These are phyloP conservation scores for Gobio occitaniae DNA, from an alignment of 2,797 vertebrate genomes.

Conservation along the genomic window DNA sequence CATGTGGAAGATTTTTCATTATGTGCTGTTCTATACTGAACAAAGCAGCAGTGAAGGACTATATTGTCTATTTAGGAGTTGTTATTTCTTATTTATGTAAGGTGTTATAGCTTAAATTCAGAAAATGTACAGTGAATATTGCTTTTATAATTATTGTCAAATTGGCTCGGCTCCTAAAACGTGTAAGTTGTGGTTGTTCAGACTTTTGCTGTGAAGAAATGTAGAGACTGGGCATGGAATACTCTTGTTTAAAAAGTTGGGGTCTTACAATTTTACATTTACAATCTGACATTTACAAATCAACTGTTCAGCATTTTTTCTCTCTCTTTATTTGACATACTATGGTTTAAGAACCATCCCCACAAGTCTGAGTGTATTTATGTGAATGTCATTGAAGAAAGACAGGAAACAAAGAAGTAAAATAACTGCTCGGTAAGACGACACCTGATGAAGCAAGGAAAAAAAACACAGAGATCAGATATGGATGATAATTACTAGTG, in stretches of 20 bases:
- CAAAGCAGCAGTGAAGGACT: background rate
- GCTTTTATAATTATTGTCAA: background rate
- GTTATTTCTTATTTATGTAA: background rate
- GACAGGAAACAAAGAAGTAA: constrained; percentile 35
- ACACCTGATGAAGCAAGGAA: constrained; percentile 10
- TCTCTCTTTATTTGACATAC: too few relatives aligned
- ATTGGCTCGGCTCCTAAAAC: background rate
- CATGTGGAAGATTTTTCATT: background rate
- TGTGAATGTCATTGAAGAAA: background rate
- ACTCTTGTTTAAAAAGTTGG: background rate
- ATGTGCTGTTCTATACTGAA: background rate
- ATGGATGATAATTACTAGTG: constrained; percentile 23
- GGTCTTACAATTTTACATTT: background rate
- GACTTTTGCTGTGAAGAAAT: background rate
- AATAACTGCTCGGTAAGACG: constrained; percentile 39
- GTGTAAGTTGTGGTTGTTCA: background rate
- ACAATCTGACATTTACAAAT: constrained; percentile 4
- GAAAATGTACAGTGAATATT: background rate
- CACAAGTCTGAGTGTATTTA: background rate
- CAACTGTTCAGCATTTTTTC: background rate
- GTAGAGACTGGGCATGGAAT: too few relatives aligned
- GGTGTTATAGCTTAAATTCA: background rate
- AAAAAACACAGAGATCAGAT: constrained; percentile 9
- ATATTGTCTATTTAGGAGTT: background rate
- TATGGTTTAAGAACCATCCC: background rate